phyloP scores from a whole-genome alignment of 2,888 invertebrate species.

The Thymelicus lineola region DNA sequence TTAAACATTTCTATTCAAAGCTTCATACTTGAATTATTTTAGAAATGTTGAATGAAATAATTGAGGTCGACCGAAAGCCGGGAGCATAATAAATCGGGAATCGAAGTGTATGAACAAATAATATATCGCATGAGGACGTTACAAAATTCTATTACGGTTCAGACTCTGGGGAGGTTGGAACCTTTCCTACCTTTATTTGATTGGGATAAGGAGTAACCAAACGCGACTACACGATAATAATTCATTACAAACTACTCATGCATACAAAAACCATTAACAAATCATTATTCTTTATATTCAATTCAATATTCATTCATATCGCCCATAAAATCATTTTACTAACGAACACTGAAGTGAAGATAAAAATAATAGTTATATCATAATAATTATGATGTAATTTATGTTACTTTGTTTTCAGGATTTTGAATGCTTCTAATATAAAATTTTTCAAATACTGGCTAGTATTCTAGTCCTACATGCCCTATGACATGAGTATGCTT shows the following conservation, averaged over 20 bases:
- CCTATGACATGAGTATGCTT: no score
- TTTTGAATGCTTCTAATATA: no score
- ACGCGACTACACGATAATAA: conserved; percentile 2
- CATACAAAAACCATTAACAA: no score
- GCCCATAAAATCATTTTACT: no score
- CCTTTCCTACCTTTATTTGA: conserved; percentile 41
- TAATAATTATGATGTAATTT: no score
- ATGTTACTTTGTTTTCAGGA: no score
- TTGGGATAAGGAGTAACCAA: conserved; percentile 15
- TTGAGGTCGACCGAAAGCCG: conserved; percentile 14
- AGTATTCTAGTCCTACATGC: no score
- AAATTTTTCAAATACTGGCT: no score
- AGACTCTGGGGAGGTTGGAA: conserved; percentile 42
- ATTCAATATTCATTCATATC: no score
- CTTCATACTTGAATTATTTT: conserved; percentile 19
- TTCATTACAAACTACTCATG: background rate
- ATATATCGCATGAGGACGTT: conserved; percentile 45
- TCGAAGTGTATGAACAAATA: conserved; percentile 45
- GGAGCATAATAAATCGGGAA: conserved; percentile 38
- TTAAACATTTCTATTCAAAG: conserved; percentile 19
- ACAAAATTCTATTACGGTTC: conserved; percentile 48
- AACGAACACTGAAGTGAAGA: no score
- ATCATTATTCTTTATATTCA: no score
- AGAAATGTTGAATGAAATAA: conserved; percentile 17
- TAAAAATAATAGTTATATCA: no score